A percentile compares a stretch with the other conserved stretches of the same genome.
Conservation (phyloP, 2,113 vertebrate genomes). For the Phalacrocorax carbo region DNA sequence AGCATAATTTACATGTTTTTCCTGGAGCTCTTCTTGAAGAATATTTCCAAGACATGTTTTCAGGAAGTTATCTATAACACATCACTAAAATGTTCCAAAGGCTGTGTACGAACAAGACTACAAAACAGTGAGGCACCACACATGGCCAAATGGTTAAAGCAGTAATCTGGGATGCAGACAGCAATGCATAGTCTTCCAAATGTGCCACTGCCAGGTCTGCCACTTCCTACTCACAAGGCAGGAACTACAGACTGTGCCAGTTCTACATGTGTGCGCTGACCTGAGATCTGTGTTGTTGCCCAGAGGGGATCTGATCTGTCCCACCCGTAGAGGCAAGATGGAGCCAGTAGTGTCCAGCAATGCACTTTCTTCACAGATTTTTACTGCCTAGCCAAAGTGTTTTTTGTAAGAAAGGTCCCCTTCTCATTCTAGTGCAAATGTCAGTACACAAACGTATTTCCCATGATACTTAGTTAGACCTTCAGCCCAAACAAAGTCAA, state of each 20-base stretch:
- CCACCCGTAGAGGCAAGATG: neutral
- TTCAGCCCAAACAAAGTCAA: neutral
- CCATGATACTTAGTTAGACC: neutral
- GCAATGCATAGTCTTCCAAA: neutral
- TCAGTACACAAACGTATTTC: neutral
- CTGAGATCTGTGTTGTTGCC: neutral
- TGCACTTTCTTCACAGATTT: neutral
- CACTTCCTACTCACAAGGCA: neutral
- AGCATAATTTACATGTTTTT: neutral
- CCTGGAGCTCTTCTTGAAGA: neutral
- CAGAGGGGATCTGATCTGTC: neutral
- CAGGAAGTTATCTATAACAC: neutral
- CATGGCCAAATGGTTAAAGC: neutral
- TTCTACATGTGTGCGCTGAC: neutral
- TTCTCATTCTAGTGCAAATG: neutral
- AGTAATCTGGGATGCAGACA: neutral
- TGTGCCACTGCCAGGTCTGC: neutral
- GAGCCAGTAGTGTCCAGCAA: neutral
- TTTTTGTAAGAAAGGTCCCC: neutral
- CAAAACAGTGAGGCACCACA: neutral
- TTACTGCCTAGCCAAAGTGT: neutral
- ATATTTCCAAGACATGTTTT: neutral
- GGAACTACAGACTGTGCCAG: neutral
- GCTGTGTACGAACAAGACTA: neutral
- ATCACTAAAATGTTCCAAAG: neutral